Evolutionary conservation across 2,888 invertebrate genomes (phyloP).

Genomic region (Alentia gelatinosa): DNA sequence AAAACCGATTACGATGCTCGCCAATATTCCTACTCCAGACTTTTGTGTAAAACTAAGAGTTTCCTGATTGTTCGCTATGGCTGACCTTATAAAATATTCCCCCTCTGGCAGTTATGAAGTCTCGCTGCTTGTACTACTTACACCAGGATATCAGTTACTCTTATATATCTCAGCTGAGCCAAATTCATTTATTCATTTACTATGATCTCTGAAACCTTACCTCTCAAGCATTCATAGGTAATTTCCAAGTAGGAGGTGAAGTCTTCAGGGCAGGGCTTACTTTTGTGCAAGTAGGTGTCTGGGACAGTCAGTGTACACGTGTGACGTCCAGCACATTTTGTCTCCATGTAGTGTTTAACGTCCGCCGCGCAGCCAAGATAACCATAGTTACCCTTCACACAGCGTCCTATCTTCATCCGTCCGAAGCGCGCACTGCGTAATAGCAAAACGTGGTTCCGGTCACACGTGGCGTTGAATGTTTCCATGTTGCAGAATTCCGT

Average conservation of each 20-base stretch:
- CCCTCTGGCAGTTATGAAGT: too few relatives aligned
- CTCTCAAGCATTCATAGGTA: constrained; percentile 56
- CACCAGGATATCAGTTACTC: too few relatives aligned
- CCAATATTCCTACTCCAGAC: too few relatives aligned
- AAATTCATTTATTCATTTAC: too few relatives aligned
- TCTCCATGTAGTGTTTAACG: constrained; percentile 55
- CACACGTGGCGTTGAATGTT: constrained; percentile 59
- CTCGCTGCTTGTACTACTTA: too few relatives aligned
- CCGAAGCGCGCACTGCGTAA: constrained; percentile 57
- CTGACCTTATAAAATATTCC: too few relatives aligned
- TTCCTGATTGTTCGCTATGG: too few relatives aligned
- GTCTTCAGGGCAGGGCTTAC: constrained; percentile 59
- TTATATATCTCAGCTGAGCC: too few relatives aligned
- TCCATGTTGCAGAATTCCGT: constrained; percentile 64
- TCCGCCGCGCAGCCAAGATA: constrained; percentile 58
- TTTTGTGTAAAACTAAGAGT: too few relatives aligned
- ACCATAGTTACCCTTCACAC: constrained; percentile 57
- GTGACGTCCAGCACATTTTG: constrained; percentile 59
- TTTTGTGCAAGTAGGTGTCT: constrained; percentile 59
- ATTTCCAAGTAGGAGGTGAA: constrained; percentile 62
- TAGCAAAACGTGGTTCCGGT: constrained; percentile 52
- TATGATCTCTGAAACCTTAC: constrained; percentile 33
- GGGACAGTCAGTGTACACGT: constrained; percentile 58
- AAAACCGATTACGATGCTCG: too few relatives aligned
- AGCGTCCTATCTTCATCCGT: constrained; percentile 61